Evolutionary conservation across 2,113 vertebrate species (phyloP), one percentile per base, ranked within the genome.

Genomic region (Galeopterus variegatus): DNA sequence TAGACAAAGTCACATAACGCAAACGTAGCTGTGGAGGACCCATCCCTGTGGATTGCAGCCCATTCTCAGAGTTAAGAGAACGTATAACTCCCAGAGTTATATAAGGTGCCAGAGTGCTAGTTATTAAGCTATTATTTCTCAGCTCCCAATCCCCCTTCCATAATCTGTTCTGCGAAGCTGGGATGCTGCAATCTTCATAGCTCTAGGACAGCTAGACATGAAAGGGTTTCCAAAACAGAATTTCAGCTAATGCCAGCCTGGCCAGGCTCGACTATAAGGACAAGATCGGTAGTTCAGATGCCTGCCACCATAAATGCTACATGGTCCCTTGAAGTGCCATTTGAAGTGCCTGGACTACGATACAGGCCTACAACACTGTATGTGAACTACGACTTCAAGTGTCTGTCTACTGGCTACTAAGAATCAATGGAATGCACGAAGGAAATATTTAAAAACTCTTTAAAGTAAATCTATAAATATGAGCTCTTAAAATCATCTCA

Each of bases 401-500:
- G 3, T 70, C 69, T 72, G 5, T 65, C 75, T 15, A 48, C 36
- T 56, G 75, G 14, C 70, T 60, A 6, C 13, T 45, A 26, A 76
- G 33, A 8, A 73, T 36, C n/a, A 1, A 18, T 60, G 33, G 23
- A 88, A 21, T 54, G 7, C 70, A 36, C 93, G 26, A 31, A 4
- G 48, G 54, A 65, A 52, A 15, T 7, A 33, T 9, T 58, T 45
- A 6, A 36, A 88, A 67, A 36, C 36, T 14, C 33, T 62, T 90
- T n/a, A 26, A 80, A 90, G 80, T 23, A 84, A 56, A 72, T 33
- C n/a, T 50, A 50, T 70, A 88, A 77, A 73, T 18, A 76, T 1
- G 31, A 93, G 48, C 48, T 86, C 36, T 85, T 82, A 41, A 95
- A 90, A 81, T 50, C 52, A 92, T 18, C 81, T 88, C 82, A 48